Conservation (phyloP, 2,113 vertebrate species). For the Clarias batrachus region DNA sequence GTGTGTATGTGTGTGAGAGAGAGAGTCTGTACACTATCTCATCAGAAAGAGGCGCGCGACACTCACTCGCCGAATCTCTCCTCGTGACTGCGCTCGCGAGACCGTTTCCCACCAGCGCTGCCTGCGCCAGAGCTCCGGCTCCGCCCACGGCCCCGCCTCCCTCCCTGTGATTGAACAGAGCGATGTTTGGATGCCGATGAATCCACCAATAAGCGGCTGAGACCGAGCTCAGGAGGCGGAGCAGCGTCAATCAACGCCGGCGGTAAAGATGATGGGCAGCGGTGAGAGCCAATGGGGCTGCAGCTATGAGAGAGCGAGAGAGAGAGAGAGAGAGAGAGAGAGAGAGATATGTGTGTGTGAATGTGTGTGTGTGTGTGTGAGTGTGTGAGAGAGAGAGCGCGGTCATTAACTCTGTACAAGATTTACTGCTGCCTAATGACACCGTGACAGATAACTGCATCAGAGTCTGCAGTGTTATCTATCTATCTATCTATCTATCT, state of each 20-base stretch:
- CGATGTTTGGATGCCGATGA: constrained; percentile 30
- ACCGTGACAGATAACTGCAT: constrained; percentile 13
- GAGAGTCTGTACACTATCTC: constrained; percentile 61
- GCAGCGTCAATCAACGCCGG: background rate
- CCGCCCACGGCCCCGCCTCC: constrained; percentile 59
- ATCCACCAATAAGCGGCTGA: constrained; percentile 57
- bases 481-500: constrained; percentile 7
- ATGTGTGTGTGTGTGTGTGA: too few species aligned
- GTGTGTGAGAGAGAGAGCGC: background rate
- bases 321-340: too few species aligned
- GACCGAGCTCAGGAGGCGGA: background rate
- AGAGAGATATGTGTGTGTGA: too few species aligned
- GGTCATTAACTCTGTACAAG: constrained; percentile 2
- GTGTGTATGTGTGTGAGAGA: constrained; percentile 36
- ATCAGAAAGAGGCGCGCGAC: constrained; percentile 60
- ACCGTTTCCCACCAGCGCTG: constrained; percentile 71
- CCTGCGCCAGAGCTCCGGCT: constrained; percentile 65
- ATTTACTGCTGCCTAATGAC: constrained; percentile 3
- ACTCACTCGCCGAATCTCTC: constrained; percentile 62
- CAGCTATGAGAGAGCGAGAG: too few species aligned
- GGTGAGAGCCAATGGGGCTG: constrained; percentile 55
- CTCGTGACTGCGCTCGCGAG: constrained; percentile 67
- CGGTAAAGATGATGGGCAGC: constrained; percentile 54
- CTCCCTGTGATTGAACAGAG: constrained; percentile 62
- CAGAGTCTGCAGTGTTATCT: background rate